Evolutionary conservation across 2,888 invertebrate genomes (phyloP).

Genomic region (Stomorhina lunata): DNA sequence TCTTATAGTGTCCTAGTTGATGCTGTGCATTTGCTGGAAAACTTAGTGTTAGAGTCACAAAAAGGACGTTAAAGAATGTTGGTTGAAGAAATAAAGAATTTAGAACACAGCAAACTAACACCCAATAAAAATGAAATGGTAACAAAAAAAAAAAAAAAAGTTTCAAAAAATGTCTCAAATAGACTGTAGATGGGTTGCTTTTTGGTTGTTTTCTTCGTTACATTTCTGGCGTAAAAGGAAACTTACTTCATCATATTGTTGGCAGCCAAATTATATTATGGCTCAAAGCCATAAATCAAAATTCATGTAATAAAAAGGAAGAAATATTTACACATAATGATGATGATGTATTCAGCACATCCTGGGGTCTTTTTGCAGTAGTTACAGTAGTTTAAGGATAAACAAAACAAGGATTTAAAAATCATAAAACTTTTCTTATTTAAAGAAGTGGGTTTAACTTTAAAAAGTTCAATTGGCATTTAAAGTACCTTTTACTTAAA

Average conservation of each 20-base stretch:
- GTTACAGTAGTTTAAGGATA: too few relatives aligned
- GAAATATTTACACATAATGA: neutral
- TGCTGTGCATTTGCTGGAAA: neutral
- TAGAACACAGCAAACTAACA: slow-evolving; percentile 14
- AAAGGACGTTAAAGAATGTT: neutral
- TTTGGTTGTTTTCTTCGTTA: neutral
- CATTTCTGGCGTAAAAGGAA: slow-evolving; percentile 26
- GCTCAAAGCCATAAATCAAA: slow-evolving; percentile 54
- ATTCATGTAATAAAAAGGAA: neutral
- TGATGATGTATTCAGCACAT: neutral
- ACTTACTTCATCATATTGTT: slow-evolving; percentile 60
- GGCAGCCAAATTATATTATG: slow-evolving; percentile 58
- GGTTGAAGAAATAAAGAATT: neutral
- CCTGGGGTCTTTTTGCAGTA: too few relatives aligned
- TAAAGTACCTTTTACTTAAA: too few relatives aligned
- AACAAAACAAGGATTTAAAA: too few relatives aligned
- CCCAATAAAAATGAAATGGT: neutral
- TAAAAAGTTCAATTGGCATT: too few relatives aligned
- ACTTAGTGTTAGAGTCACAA: neutral
- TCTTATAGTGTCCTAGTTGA: slow-evolving; percentile 42
- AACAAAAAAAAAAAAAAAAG: neutral
- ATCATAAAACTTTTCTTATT: too few relatives aligned
- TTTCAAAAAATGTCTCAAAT: slow-evolving; percentile 39
- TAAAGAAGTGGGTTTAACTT: too few relatives aligned
- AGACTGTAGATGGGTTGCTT: neutral